These are phyloP conservation scores for Zosterops hypoxanthus DNA, from an alignment of 2,113 vertebrate genomes.

Conservation along the genomic window DNA sequence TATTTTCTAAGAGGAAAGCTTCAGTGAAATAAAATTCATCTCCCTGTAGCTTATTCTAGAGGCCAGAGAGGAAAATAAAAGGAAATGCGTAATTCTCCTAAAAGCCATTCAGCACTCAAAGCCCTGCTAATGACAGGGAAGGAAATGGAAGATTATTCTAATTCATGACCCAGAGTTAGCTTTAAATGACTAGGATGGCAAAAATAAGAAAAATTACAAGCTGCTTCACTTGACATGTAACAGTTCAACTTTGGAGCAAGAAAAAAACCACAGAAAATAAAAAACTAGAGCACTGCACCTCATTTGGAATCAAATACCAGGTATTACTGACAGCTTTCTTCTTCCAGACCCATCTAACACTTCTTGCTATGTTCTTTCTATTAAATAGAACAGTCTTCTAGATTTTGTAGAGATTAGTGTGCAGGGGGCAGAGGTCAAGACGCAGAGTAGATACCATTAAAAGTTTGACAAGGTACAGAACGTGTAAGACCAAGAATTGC, in stretches of 20 bases:
- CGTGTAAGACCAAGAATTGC: not conserved
- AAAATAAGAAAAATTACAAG: not conserved
- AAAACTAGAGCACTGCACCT: not conserved
- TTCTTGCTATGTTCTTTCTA: not conserved
- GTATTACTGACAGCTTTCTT: not conserved
- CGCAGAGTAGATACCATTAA: not conserved
- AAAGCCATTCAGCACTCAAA: not conserved
- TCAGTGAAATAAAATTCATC: not conserved
- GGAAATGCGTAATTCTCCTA: not conserved
- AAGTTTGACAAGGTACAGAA: not conserved
- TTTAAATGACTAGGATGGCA: not conserved
- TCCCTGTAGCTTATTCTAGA: not conserved
- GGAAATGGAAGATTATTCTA: constrained; percentile 1
- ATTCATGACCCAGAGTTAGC: not conserved
- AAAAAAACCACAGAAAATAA: not conserved
- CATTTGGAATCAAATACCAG: not conserved
- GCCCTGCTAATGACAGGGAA: not conserved
- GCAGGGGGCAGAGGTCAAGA: not conserved
- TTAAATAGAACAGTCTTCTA: not conserved
- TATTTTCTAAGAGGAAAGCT: not conserved
- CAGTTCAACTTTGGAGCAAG: not conserved
- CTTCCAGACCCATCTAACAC: not conserved
- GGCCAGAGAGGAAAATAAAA: not conserved
- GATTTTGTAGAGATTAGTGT: not conserved
- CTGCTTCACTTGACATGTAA: not conserved